Base-by-base conservation (phyloP, 2,113 vertebrate genomes). In the Castor canadensis region DNA sequence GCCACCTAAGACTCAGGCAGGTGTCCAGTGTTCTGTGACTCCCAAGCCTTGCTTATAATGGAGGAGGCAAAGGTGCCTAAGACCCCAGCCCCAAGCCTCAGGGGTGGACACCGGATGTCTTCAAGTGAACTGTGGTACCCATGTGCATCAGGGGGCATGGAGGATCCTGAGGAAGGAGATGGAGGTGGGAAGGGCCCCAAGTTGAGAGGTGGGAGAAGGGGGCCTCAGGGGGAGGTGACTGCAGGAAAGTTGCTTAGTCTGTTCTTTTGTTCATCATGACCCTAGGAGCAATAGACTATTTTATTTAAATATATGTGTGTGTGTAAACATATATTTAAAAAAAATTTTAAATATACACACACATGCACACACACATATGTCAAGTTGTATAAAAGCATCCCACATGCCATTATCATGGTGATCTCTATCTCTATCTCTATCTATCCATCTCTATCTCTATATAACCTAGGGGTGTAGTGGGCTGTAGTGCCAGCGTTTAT, bases 41-140 rank as follows among this genome's bases (percentile, higher is more conserved):
- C 38, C 56, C 26, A 28, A 66, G 12, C 47, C 79, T 58, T 32
- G 47, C 16, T 8, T 40, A n/a, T n/a, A n/a, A 0, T 11, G 20
- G 32, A 69, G 19, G 32, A 62, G 49, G 20, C 62, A 19, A 22
- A 84, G 71, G 56, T 7, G 17, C 72, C 62, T 3, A 24, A 72
- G 93, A 15, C 1, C 17, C 13, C 3, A 0, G n/a, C n/a, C 45
- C 58, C 19, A 45, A 58, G 45, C 43, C n/a, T 60, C 58, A 43
- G 32, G 30, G 8, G 19, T 12, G 54, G 28, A 43, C 6, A 17
- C n/a, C 35, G 24, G 13, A 7, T 32, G 0, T 45, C 8, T 83
- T 2, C 22, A 10, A 15, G 20, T 30, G 28, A 38, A 19, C 32
- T 49, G 22, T 0, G 43, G 43, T 0, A 6, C 58, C 3, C 4